phyloP scores from a whole-genome alignment of 2,888 invertebrate genomes.

The Pyrrhia umbra region DNA sequence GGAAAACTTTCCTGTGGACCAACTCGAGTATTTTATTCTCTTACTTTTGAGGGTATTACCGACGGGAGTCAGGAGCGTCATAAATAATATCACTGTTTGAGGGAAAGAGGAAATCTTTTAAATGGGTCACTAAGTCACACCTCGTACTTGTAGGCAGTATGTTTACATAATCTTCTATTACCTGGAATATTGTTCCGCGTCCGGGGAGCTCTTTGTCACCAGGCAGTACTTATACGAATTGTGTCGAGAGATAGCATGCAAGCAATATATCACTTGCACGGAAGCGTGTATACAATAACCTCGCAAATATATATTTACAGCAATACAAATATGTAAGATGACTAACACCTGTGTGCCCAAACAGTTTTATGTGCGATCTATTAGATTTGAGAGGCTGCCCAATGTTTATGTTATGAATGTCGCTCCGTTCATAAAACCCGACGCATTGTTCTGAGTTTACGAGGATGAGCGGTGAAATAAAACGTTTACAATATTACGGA shows the following conservation, averaged over 20 bases:
- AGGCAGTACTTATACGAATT: no score
- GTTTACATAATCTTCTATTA: neutral
- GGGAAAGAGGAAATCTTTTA: conserved; percentile 17
- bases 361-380: conserved; percentile 47
- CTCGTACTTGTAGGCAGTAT: neutral
- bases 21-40: conserved; percentile 60
- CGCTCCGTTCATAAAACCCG: conserved; percentile 46
- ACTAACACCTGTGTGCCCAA: conserved; percentile 32
- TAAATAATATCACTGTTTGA: conserved; percentile 51
- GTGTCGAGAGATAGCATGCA: no score
- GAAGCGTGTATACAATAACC: neutral
- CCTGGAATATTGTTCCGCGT: neutral
- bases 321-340: conserved; percentile 3
- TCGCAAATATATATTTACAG: conserved; percentile 2
- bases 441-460: conserved; percentile 54
- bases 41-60: conserved; percentile 47
- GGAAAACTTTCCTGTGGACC: conserved; percentile 59
- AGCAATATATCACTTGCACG: neutral
- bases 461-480: conserved; percentile 57
- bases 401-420: conserved; percentile 38
- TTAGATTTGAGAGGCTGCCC: conserved; percentile 51
- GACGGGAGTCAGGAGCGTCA: conserved; percentile 42
- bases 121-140: conserved; percentile 18
- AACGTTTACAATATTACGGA: conserved; percentile 28
- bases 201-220: neutral